Conservation (phyloP, 2,888 invertebrate genomes). For the Sericinus montela region DNA sequence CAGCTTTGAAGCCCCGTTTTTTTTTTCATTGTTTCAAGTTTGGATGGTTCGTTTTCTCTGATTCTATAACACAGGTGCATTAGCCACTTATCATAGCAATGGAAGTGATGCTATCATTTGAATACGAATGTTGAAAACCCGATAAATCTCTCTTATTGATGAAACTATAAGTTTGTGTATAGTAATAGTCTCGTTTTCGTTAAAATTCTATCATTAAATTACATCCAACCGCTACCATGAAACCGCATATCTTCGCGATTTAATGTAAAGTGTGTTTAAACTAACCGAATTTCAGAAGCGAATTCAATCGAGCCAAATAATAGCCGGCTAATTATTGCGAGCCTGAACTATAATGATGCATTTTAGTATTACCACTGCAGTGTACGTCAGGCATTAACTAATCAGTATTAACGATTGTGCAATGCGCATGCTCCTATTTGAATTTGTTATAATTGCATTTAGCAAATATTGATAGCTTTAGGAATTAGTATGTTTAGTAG, state of each 20-base stretch:
- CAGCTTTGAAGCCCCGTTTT: no score
- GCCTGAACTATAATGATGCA: constrained; percentile 18
- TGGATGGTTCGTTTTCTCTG: no score
- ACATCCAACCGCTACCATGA: neutral
- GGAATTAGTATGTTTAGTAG: no score
- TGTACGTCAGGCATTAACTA: constrained; percentile 23
- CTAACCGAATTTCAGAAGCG: constrained; percentile 4
- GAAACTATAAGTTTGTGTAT: neutral
- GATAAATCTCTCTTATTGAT: neutral
- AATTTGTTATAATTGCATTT: neutral
- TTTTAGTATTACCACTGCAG: constrained; percentile 22
- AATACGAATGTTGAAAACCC: no score
- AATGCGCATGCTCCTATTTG: constrained; percentile 1
- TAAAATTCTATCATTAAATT: constrained; percentile 5
- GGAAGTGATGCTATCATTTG: no score
- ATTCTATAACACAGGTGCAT: no score
- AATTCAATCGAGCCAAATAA: constrained; percentile 7
- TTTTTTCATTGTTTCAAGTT: no score
- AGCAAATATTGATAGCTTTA: neutral
- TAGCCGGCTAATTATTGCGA: constrained; percentile 7
- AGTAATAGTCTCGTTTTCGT: constrained; percentile 4
- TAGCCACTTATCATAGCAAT: no score
- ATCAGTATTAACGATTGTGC: constrained; percentile 23
- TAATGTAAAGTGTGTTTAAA: constrained; percentile 6
- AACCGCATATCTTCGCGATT: constrained; percentile 8